Evolutionary conservation across 2,797 vertebrate species (phyloP), one percentile per base, ranked within the genome.

Genomic region (Eospalax fontanierii): DNA sequence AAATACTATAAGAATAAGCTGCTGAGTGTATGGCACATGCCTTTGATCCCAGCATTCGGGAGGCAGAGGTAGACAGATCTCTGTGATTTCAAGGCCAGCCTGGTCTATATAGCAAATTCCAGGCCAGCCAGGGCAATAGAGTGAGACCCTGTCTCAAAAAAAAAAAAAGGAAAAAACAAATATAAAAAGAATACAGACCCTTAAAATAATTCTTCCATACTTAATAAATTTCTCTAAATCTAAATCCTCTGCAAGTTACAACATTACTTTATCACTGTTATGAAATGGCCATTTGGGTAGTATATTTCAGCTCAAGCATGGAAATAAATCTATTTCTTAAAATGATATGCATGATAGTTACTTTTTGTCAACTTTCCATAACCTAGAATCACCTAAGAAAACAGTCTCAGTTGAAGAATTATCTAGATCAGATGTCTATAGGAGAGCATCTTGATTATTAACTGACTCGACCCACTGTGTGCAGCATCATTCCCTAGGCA

Each of bases 191-290:
- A 71, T 40, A 54, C 74, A 70, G 6, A 92, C 73, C 0, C 6
- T 75, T 87, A 89, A 95, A 92, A 81, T 80, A 94, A 95, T 33
- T 24, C 18, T 76, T 71, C 68, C 66, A 89, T 79, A 43, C 40
- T 86, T 75, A 95, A 38, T 63, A 43, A 73, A 43, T 38, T 89
- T 93, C 66, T 85, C 73, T 89, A 63, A 95, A 82, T 59, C 33
- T 70, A 95, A 93, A 96, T 73, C 93, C 87, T 76, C n/a, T 91
- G 57, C 21, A 11, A 91, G 24, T 89, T 89, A 87, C 11, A 73
- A 16, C 78, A 73, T 61, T 94, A 74, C 61, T 33, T 92, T 91
- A 57, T 35, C 50, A 90, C 3, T 59, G 26, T 38, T 82, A 86
- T n/a, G 6, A 91, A 95, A 90, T 24, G 90, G 59, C 83, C 93